These are phyloP conservation scores for Polylopha cassiicola DNA, from an alignment of 2,888 invertebrate species.

Conservation along the genomic window DNA sequence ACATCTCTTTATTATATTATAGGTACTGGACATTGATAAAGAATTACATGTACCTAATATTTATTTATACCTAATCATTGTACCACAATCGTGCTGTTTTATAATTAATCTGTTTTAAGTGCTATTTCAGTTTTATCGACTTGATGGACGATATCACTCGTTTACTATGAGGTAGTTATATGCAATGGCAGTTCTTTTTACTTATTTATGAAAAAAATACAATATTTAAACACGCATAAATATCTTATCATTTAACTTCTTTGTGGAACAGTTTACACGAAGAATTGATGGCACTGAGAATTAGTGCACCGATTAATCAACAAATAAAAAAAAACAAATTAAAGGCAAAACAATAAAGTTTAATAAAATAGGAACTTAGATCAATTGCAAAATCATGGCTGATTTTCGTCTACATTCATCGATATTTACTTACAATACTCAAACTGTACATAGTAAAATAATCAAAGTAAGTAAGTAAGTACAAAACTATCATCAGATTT, in stretches of 20 bases:
- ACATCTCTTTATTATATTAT: conserved; percentile 73
- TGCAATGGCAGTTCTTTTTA: conserved; percentile 34
- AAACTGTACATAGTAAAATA: no score
- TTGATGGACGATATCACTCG: no score
- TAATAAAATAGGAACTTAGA: conserved; percentile 71
- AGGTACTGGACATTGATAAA: conserved; percentile 71
- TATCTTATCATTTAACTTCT: conserved; percentile 20
- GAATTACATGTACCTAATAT: conserved; percentile 67
- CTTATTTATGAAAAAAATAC: conserved; percentile 24
- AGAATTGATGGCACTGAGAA: conserved; percentile 40
- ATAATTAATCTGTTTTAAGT: conserved; percentile 5
- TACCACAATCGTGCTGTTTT: conserved; percentile 61
- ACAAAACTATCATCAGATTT: no score
- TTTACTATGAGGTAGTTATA: conserved; percentile 65
- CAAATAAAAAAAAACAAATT: conserved; percentile 46
- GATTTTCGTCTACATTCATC: neutral
- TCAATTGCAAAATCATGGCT: conserved; percentile 51
- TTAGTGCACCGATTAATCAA: conserved; percentile 39
- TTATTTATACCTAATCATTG: no score
- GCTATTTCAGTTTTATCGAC: no score
- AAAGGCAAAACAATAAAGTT: conserved; percentile 48
- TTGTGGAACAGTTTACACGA: conserved; percentile 14
- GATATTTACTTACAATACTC: no score
- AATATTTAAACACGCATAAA: conserved; percentile 26
- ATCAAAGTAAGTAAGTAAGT: no score